These are phyloP conservation scores for Strix uralensis DNA, from an alignment of 2,113 vertebrate species.

Conservation along the genomic window DNA sequence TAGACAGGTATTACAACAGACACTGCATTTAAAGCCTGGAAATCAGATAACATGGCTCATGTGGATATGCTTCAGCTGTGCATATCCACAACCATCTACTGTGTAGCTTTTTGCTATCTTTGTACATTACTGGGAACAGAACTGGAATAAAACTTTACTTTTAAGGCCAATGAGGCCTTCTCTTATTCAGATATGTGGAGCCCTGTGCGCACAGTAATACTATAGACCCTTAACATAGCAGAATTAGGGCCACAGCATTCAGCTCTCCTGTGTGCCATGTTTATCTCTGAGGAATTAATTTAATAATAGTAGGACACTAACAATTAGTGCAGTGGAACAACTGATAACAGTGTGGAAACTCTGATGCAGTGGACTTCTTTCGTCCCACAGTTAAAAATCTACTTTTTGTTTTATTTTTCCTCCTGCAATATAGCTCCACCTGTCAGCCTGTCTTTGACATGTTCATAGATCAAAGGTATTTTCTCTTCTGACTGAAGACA, in stretches of 20 bases:
- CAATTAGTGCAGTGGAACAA: not conserved
- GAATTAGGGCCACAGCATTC: not conserved
- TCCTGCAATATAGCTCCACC: not conserved
- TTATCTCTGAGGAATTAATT: not conserved
- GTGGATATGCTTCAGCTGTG: not conserved
- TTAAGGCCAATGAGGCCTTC: not conserved
- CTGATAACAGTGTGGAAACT: not conserved
- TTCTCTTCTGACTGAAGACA: not conserved
- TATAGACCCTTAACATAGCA: not conserved
- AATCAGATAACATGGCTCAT: not conserved
- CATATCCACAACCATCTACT: not conserved
- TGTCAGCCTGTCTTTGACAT: not conserved
- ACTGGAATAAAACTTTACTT: not conserved
- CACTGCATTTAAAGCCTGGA: not conserved
- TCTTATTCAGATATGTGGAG: not conserved
- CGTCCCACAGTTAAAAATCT: not conserved
- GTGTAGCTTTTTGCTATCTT: not conserved
- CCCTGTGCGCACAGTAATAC: not conserved
- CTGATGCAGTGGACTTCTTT: not conserved
- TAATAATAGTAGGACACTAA: not conserved
- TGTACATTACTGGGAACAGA: not conserved
- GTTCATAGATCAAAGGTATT: not conserved
- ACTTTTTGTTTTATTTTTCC: not conserved
- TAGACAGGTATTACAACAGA: not conserved
- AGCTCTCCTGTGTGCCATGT: not conserved